Conservation (phyloP, 2,113 vertebrate species). For the Bagarius yarrelli region DNA sequence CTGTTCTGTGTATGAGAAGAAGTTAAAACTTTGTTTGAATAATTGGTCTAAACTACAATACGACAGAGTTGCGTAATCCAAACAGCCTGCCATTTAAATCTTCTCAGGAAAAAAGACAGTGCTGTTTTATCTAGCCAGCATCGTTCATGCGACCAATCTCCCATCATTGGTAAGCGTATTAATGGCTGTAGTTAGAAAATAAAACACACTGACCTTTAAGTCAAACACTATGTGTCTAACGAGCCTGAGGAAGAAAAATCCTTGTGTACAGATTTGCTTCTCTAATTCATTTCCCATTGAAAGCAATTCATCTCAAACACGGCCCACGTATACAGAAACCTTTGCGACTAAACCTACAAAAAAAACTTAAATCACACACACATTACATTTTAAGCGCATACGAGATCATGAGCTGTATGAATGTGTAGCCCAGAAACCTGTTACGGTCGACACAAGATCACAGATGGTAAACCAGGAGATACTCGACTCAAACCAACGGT, state of each 20-base stretch:
- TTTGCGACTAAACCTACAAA: too few relatives aligned
- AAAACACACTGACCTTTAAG: constrained; percentile 38
- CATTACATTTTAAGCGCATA: too few relatives aligned
- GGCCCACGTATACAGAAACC: background rate
- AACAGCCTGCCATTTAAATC: constrained; percentile 26
- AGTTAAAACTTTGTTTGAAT: too few relatives aligned
- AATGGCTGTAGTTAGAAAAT: constrained; percentile 24
- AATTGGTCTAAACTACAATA: background rate
- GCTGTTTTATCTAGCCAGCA: background rate
- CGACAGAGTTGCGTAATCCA: background rate
- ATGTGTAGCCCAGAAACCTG: background rate
- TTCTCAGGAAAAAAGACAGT: constrained; percentile 19
- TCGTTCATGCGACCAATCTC: constrained; percentile 19
- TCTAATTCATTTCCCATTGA: constrained; percentile 9
- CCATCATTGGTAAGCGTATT: constrained; percentile 23
- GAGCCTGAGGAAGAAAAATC: constrained; percentile 13
- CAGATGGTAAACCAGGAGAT: background rate
- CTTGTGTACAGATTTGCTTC: background rate
- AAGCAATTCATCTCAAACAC: background rate
- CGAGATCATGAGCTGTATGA: too few relatives aligned
- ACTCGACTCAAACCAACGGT: background rate
- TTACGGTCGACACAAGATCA: background rate
- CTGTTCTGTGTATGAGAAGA: too few relatives aligned
- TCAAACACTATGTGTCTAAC: constrained; percentile 28
- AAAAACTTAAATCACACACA: constrained; percentile 5